Evolutionary conservation across 2,797 vertebrate genomes (phyloP).

Genomic region (Danio kyathit): DNA sequence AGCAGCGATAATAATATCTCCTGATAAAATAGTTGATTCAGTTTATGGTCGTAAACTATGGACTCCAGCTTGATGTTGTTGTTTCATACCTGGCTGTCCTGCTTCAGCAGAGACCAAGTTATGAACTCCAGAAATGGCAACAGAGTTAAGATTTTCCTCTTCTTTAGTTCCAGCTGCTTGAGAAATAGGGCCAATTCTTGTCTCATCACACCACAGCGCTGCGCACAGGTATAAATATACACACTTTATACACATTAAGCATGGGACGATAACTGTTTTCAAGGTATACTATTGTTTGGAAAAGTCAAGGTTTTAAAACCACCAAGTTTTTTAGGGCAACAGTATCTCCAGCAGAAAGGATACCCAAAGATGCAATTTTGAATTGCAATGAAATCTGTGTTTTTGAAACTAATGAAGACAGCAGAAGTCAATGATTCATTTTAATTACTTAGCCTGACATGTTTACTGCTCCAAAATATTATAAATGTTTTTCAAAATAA

Average conservation of each 20-base stretch:
- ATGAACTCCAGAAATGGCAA: conserved; percentile 66
- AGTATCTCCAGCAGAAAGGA: too few species aligned
- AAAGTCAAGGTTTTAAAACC: too few species aligned
- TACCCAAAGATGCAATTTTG: too few species aligned
- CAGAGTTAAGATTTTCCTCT: conserved; percentile 51
- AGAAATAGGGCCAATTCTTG: conserved; percentile 58
- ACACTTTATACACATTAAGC: background rate
- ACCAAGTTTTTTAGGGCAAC: too few species aligned
- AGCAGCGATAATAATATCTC: background rate
- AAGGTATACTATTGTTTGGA: too few species aligned
- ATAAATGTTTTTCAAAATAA: too few species aligned
- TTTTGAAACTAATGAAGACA: too few species aligned
- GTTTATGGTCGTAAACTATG: conserved; percentile 43
- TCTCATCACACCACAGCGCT: conserved; percentile 58
- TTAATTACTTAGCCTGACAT: too few species aligned
- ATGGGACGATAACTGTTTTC: too few species aligned
- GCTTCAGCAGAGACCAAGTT: conserved; percentile 65
- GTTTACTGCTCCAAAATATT: too few species aligned
- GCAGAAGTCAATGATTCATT: too few species aligned
- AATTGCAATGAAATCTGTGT: too few species aligned
- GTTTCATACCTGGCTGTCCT: conserved; percentile 54
- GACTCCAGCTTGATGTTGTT: background rate
- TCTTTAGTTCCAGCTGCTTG: conserved; percentile 59
- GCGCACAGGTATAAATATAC: conserved; percentile 12
- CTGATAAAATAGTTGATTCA: background rate